These are phyloP conservation scores for Puffinus mauretanicus DNA, from an alignment of 2,113 vertebrate genomes.

Conservation along the genomic window DNA sequence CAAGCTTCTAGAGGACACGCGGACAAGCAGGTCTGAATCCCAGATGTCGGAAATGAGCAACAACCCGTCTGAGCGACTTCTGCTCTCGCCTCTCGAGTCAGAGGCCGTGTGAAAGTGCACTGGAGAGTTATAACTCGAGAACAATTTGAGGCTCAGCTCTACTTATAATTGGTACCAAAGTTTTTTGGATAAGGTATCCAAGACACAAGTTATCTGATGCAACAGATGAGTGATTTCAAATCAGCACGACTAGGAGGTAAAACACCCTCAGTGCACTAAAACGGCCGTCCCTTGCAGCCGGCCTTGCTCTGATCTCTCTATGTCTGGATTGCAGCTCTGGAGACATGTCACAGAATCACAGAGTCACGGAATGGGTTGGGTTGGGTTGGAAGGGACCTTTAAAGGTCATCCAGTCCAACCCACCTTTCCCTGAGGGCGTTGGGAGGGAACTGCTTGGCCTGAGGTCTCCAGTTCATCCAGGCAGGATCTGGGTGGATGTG, in stretches of 20 bases:
- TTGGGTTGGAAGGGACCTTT: neutral
- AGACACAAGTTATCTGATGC: neutral
- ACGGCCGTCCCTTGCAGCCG: fast-evolving
- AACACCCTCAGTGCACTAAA: neutral
- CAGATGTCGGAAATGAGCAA: fast-evolving
- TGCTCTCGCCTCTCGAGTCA: fast-evolving
- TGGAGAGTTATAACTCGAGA: fast-evolving
- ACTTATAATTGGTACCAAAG: fast-evolving
- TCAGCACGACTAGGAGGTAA: neutral
- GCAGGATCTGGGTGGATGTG: neutral
- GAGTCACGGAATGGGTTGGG: neutral
- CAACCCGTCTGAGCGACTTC: neutral
- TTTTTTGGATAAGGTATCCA: neutral
- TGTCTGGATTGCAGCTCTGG: neutral
- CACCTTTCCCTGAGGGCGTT: fast-evolving
- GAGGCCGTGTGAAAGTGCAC: neutral
- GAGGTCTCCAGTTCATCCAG: neutral
- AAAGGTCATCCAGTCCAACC: fast-evolving
- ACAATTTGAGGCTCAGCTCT: neutral
- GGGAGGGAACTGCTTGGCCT: neutral
- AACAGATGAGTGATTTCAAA: neutral
- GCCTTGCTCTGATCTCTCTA: neutral
- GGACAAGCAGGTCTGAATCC: neutral
- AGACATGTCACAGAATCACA: neutral
- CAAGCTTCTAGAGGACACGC: neutral